Evolutionary conservation across 2,888 invertebrate genomes (phyloP).

Genomic region (Nomada ferruginata): DNA sequence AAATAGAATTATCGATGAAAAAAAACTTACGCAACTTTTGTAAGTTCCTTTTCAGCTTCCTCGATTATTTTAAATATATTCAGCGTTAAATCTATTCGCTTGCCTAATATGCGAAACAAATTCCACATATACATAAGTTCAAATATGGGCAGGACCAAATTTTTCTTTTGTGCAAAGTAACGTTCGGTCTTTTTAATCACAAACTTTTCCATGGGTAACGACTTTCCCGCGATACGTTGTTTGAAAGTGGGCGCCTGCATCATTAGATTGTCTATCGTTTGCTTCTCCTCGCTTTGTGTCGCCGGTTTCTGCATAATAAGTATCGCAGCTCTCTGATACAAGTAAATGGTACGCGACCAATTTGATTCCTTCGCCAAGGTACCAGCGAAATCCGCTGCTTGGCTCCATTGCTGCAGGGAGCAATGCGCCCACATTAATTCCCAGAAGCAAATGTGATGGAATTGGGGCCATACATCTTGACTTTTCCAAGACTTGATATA

Average conservation of each 20-base stretch:
- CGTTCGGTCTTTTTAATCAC: conserved; percentile 93
- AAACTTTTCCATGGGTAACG: conserved; percentile 98
- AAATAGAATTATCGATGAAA: neutral
- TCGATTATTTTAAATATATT: conserved; percentile 88
- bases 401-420: conserved; percentile 90
- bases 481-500: conserved; percentile 93
- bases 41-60: conserved; percentile 81
- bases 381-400: conserved; percentile 90
- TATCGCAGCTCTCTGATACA: conserved; percentile 94
- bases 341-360: conserved; percentile 97
- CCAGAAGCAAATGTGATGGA: conserved; percentile 97
- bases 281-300: conserved; percentile 84
- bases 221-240: conserved; percentile 97
- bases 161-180: conserved; percentile 90
- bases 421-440: conserved; percentile 96
- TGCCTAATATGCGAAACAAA: conserved; percentile 92
- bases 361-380: conserved; percentile 91
- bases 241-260: conserved; percentile 92
- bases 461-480: conserved; percentile 94
- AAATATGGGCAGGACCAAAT: conserved; percentile 91
- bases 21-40: conserved; percentile 72
- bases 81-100: conserved; percentile 88
- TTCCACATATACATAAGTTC: conserved; percentile 98
- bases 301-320: conserved; percentile 89
- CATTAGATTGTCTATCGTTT: conserved; percentile 88